Evolutionary conservation across 2,797 vertebrate genomes (phyloP).

Genomic region (Neosilurus hyrtlii): DNA sequence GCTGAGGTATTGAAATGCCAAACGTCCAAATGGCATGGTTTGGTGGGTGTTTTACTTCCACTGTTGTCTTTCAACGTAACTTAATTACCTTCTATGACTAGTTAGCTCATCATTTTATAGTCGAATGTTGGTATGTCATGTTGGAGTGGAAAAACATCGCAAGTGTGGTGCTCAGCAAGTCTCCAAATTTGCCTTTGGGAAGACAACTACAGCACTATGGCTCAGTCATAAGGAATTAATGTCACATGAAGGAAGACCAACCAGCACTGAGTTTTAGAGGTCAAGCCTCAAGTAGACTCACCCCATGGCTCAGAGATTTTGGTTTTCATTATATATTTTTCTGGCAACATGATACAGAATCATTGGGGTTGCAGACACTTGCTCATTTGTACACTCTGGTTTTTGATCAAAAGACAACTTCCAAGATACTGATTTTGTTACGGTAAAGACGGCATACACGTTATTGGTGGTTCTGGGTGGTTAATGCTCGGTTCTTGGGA

Average conservation of each 20-base stretch:
- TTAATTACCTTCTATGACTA: too few relatives aligned
- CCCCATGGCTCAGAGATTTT: background rate
- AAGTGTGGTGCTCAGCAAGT: background rate
- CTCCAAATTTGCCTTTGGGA: background rate
- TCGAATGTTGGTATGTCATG: background rate
- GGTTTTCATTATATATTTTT: background rate
- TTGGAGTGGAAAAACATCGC: too few relatives aligned
- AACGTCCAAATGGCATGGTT: too few relatives aligned
- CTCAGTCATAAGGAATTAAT: constrained; percentile 15
- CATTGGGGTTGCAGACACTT: background rate
- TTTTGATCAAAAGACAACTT: background rate
- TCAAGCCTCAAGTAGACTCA: background rate
- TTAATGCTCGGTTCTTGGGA: background rate
- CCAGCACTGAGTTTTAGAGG: background rate
- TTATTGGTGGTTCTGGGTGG: background rate
- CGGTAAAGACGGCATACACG: too few relatives aligned
- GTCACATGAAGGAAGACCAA: background rate
- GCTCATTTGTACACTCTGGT: background rate
- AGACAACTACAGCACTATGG: background rate
- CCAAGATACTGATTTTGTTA: too few relatives aligned
- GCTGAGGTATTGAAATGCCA: background rate
- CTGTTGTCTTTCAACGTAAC: background rate
- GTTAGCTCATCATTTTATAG: background rate
- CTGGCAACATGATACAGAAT: background rate
- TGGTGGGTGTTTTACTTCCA: too few relatives aligned